These are phyloP conservation scores for Agelaius phoeniceus DNA, from an alignment of 2,113 vertebrate species.

Conservation along the genomic window DNA sequence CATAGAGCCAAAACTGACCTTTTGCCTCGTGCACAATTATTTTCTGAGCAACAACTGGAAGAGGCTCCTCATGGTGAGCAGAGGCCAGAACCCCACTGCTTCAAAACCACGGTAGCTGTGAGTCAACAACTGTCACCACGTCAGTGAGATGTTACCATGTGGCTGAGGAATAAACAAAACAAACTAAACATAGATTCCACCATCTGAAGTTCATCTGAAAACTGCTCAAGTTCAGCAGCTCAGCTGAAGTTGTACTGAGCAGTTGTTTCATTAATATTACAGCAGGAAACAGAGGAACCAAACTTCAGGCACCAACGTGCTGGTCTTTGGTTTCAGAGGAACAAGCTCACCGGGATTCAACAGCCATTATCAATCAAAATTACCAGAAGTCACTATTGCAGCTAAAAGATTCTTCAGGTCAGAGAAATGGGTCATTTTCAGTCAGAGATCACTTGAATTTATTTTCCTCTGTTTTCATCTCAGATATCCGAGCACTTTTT, in stretches of 20 bases:
- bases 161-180: constrained; percentile 5
- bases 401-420: constrained; percentile 1
- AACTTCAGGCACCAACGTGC: constrained; percentile 74
- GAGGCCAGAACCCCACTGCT: constrained; percentile 10
- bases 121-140: constrained; percentile 13
- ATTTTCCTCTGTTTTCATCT: neutral
- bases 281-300: constrained; percentile 59
- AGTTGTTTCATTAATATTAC: neutral
- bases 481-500: neutral
- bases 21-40: constrained; percentile 3
- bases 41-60: constrained; percentile 33
- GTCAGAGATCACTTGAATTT: neutral
- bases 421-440: constrained; percentile 69
- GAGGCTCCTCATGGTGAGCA: neutral
- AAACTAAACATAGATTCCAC: neutral
- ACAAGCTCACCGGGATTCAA: constrained; percentile 53
- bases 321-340: constrained; percentile 71
- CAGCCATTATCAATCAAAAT: constrained; percentile 53
- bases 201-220: constrained; percentile 24
- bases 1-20: neutral
- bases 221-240: neutral
- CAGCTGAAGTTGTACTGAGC: neutral
- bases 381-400: constrained; percentile 54
- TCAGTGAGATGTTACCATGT: neutral
- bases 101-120: neutral